Evolutionary conservation across 1,140 invertebrate genomes (phyloP).

Genomic region (Daktulosphaira vitifoliae): DNA sequence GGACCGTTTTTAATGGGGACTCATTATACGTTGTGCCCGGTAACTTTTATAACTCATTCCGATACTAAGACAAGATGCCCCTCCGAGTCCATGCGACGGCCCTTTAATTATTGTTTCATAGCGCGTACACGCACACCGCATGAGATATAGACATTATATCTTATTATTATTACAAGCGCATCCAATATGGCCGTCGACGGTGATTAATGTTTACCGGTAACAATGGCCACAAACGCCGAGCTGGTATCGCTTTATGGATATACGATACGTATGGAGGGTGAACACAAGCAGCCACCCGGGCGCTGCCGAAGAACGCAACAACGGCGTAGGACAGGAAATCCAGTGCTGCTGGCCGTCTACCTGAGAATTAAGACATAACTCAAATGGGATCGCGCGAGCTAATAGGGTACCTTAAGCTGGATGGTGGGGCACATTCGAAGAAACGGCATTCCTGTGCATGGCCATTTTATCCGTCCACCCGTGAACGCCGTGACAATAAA

Average conservation of each 20-base stretch:
- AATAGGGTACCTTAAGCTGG: neutral
- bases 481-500: neutral
- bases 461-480: neutral
- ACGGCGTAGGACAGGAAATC: neutral
- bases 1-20: slow-evolving; percentile 12
- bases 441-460: neutral
- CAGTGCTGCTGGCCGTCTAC: neutral
- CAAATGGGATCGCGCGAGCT: neutral
- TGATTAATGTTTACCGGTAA: too few relatives aligned
- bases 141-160: too few relatives aligned
- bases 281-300: too few relatives aligned
- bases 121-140: too few relatives aligned
- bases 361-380: slow-evolving; percentile 26
- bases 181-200: too few relatives aligned
- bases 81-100: too few relatives aligned
- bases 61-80: too few relatives aligned
- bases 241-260: too few relatives aligned
- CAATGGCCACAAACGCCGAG: too few relatives aligned
- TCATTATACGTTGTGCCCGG: neutral
- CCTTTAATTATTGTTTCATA: too few relatives aligned
- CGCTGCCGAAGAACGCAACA: neutral
- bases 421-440: neutral
- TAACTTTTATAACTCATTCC: slow-evolving; percentile 14
- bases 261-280: too few relatives aligned
- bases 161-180: too few relatives aligned